Evolutionary conservation across 2,888 invertebrate genomes (phyloP), one percentile per base, ranked within the genome.

Genomic region (Drosophila acutilabella): DNA sequence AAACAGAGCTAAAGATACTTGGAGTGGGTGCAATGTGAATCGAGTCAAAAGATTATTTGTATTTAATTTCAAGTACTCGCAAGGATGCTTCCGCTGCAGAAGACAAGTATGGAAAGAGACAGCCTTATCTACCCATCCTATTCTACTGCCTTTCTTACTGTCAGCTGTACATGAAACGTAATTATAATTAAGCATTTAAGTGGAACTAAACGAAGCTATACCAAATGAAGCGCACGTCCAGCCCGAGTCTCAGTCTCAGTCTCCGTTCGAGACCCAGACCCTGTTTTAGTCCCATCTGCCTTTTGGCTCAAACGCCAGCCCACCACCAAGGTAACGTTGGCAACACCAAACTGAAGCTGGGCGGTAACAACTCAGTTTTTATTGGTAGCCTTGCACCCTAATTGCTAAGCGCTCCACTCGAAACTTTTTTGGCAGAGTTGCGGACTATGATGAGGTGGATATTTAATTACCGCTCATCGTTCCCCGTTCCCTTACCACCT

Each of bases 161-260:
- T 64, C 38, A 60, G 71, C 67, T 78, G 61, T 65, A 67, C 71
- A 79, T 77, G 74, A 76, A 89, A 89, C 89, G 89, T 83, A 89
- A 89, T 89, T 89, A 89, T 89, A 89, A 88, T 88, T 83, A 87
- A 87, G 87, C 83, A 89, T 81, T 89, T 83, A 87, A 89, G 83
- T 85, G 89, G 78, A 88, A 89, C 73, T 78, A 77, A 82, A 77
- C 82, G 79, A 69, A 67, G 84, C 80, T 81, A 75, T 53, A 69
- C 73, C 81, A 85, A 84, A 85, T 88, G 88, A 85, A 85, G 88
- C 88, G 81, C 67, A 67, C 58, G 76, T 72, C 64, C 76, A 62
- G 30, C 8, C 30, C 30, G 30, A 30, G 8, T 30, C 30, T 30
- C 8, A 30, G 30, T 26, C 26, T 26, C 7, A 3, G 26, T 30